Conservation (phyloP, 2,888 invertebrate genomes). For the Tetragnatha montana region DNA sequence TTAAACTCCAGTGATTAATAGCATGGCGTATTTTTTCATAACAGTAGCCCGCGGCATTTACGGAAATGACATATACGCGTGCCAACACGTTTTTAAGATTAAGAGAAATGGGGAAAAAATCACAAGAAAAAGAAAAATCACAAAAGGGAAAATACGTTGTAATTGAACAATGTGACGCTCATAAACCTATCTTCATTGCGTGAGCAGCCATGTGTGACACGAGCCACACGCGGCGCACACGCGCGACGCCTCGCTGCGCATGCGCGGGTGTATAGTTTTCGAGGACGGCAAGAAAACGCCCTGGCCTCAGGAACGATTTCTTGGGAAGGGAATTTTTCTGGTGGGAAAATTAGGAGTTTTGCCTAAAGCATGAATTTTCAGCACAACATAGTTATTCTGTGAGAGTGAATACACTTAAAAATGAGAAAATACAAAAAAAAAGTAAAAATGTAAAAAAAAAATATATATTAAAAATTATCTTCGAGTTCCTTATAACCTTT, state of each 20-base stretch:
- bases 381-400: too few species aligned
- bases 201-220: conserved; percentile 60
- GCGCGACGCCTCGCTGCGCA: conserved; percentile 55
- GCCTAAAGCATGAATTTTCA: too few species aligned
- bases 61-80: conserved; percentile 56
- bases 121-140: neutral
- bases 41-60: conserved; percentile 8
- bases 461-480: too few species aligned
- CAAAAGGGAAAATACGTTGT: conserved; percentile 58
- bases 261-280: conserved; percentile 41
- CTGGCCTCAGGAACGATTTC: neutral
- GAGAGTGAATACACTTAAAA: too few species aligned
- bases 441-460: too few species aligned
- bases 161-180: conserved; percentile 66
- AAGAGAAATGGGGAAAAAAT: conserved; percentile 32
- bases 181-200: conserved; percentile 63
- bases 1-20: conserved; percentile 26
- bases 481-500: too few species aligned
- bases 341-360: too few species aligned
- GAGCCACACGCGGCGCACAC: conserved; percentile 54
- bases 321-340: too few species aligned
- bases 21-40: conserved; percentile 13
- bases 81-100: conserved; percentile 65
- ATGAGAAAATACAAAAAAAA: too few species aligned
- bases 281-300: conserved; percentile 21